Conservation (phyloP, 1,140 invertebrate genomes). For the Drosophila ficusphila region DNA sequence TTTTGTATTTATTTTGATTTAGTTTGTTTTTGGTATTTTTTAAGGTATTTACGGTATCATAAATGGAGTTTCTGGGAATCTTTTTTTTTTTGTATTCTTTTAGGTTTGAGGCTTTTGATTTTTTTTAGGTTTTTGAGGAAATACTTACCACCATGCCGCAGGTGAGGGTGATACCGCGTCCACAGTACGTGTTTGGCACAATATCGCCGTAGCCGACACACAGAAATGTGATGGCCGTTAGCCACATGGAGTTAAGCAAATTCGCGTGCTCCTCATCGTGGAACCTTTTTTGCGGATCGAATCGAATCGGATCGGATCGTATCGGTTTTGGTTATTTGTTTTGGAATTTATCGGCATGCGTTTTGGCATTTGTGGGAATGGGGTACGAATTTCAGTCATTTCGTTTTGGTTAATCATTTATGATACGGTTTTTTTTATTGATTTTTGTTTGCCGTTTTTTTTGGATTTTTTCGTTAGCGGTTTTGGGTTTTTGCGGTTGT, state of each 20-base stretch:
- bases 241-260: constrained; percentile 96
- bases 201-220: constrained; percentile 94
- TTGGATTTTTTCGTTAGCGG: constrained; percentile 37
- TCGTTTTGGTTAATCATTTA: constrained; percentile 52
- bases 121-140: constrained; percentile 59
- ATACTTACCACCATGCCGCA: constrained; percentile 96
- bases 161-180: constrained; percentile 94
- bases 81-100: constrained; percentile 19
- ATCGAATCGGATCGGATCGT: constrained; percentile 26
- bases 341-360: constrained; percentile 22
- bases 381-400: constrained; percentile 28
- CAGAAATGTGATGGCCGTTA: constrained; percentile 95
- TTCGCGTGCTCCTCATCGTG: constrained; percentile 95
- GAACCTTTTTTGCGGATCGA: constrained; percentile 86
- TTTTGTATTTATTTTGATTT: constrained; percentile 21
- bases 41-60: constrained; percentile 43
- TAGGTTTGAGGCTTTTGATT: constrained; percentile 22
- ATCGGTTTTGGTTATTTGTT: constrained; percentile 10
- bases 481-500: constrained; percentile 37
- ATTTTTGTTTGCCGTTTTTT: constrained; percentile 27
- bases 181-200: constrained; percentile 97
- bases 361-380: constrained; percentile 22
- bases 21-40: constrained; percentile 12
- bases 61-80: constrained; percentile 32
- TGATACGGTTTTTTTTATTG: constrained; percentile 47